These are phyloP conservation scores for Salarias fasciatus DNA, from an alignment of 2,797 vertebrate genomes.

Conservation along the genomic window DNA sequence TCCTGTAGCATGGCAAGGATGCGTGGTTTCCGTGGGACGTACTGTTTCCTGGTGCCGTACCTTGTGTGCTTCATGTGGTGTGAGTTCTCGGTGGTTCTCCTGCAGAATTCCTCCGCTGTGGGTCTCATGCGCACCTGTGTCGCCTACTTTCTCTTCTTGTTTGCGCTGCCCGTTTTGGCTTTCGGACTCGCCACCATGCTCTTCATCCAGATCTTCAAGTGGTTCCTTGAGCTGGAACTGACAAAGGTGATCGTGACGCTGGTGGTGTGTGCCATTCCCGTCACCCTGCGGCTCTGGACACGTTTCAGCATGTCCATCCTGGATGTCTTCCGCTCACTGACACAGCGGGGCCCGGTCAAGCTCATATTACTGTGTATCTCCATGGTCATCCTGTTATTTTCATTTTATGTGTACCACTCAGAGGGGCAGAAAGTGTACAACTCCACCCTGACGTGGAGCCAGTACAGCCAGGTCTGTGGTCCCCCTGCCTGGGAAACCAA, in stretches of 20 bases:
- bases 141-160: slow-evolving; percentile 95
- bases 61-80: slow-evolving; percentile 99
- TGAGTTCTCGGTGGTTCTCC: slow-evolving; percentile 91
- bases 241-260: slow-evolving; percentile 90
- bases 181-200: slow-evolving; percentile 87
- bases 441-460: slow-evolving; percentile 92
- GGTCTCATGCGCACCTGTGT: slow-evolving; percentile 94
- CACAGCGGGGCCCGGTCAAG: slow-evolving; percentile 91
- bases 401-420: slow-evolving; percentile 91
- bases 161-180: slow-evolving; percentile 89
- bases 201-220: slow-evolving; percentile 88
- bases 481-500: slow-evolving; percentile 91
- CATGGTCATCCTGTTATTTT: slow-evolving; percentile 90
- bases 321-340: slow-evolving; percentile 84
- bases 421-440: slow-evolving; percentile 97
- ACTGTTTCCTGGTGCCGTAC: slow-evolving; percentile 95
- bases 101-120: slow-evolving; percentile 88
- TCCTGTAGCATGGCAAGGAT: slow-evolving; percentile 88
- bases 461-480: slow-evolving; percentile 90
- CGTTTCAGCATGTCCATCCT: slow-evolving; percentile 87
- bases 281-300: slow-evolving; percentile 90
- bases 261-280: slow-evolving; percentile 86
- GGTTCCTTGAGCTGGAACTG: slow-evolving; percentile 92
- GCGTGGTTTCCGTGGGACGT: slow-evolving; percentile 91
- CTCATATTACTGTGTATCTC: slow-evolving; percentile 93